Evolutionary conservation across 2,888 invertebrate species (phyloP).

Genomic region (Hypercompe scribonia): DNA sequence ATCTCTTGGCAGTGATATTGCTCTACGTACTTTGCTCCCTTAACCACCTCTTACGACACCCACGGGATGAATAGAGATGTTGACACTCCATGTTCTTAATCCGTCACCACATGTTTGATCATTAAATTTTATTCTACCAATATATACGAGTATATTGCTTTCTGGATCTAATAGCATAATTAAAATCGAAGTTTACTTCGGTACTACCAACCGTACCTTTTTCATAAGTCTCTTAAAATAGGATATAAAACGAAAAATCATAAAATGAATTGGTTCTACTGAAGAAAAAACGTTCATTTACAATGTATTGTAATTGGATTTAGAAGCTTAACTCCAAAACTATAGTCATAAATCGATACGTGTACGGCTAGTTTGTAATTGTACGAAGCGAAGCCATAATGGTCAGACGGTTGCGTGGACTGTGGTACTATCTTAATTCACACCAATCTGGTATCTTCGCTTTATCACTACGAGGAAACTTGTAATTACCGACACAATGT

Average conservation of each 20-base stretch:
- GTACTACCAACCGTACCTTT: neutral
- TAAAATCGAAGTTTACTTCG: neutral
- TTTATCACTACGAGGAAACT: constrained; percentile 71
- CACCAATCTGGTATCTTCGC: constrained; percentile 63
- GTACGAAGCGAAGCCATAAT: constrained; percentile 78
- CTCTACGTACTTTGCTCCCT: too few species aligned
- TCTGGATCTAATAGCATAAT: neutral
- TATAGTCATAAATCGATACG: constrained; percentile 63
- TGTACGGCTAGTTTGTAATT: constrained; percentile 59
- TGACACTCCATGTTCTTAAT: too few species aligned
- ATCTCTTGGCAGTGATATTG: too few species aligned
- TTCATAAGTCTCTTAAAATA: neutral
- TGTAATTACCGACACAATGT: constrained; percentile 64
- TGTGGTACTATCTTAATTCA: constrained; percentile 66
- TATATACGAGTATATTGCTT: neutral
- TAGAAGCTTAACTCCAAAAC: constrained; percentile 36
- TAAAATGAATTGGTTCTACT: neutral
- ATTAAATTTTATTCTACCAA: neutral
- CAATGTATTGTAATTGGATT: constrained; percentile 17
- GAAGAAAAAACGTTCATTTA: neutral
- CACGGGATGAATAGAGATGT: too few species aligned
- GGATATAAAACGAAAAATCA: neutral
- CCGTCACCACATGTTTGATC: neutral
- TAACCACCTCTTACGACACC: too few species aligned
- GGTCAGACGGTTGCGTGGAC: constrained; percentile 62